Evolutionary conservation across 2,888 invertebrate species (phyloP).

Genomic region (Stegana nigrithorax): DNA sequence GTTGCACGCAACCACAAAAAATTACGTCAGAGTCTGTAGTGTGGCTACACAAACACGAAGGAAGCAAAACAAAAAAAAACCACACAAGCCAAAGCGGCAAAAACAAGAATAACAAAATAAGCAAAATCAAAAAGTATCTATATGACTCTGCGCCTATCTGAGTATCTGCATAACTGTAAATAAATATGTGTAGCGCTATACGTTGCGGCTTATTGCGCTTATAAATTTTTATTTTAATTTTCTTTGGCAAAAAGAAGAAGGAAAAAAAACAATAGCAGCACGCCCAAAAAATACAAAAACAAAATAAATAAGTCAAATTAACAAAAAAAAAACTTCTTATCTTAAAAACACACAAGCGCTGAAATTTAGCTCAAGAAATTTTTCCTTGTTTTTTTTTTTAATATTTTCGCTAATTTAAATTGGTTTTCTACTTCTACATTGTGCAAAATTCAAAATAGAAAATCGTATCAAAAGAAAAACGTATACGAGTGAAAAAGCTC

Average conservation of each 20-base stretch:
- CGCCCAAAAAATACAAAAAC: background rate
- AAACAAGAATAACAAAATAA: too few species aligned
- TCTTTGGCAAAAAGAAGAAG: background rate
- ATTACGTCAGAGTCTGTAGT: slow-evolving; percentile 51
- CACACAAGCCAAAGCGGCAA: too few species aligned
- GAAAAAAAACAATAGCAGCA: background rate
- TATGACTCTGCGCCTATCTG: too few species aligned
- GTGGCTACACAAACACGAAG: slow-evolving; percentile 15
- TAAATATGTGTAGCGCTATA: too few species aligned
- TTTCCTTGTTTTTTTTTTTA: background rate
- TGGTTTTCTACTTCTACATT: background rate
- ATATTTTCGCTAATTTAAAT: background rate
- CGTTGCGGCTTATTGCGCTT: too few species aligned
- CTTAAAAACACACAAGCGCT: background rate
- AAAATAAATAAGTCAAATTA: background rate
- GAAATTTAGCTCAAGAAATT: background rate
- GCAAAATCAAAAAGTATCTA: too few species aligned
- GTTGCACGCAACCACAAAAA: slow-evolving; percentile 28
- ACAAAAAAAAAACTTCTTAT: background rate
- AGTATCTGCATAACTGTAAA: too few species aligned
- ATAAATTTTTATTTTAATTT: too few species aligned
- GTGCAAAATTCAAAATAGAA: slow-evolving; percentile 4
- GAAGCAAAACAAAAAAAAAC: background rate
- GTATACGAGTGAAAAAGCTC: background rate
- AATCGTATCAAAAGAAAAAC: background rate